These are phyloP conservation scores for Galaxias olidus DNA, from an alignment of 2,797 vertebrate genomes.

Conservation along the genomic window DNA sequence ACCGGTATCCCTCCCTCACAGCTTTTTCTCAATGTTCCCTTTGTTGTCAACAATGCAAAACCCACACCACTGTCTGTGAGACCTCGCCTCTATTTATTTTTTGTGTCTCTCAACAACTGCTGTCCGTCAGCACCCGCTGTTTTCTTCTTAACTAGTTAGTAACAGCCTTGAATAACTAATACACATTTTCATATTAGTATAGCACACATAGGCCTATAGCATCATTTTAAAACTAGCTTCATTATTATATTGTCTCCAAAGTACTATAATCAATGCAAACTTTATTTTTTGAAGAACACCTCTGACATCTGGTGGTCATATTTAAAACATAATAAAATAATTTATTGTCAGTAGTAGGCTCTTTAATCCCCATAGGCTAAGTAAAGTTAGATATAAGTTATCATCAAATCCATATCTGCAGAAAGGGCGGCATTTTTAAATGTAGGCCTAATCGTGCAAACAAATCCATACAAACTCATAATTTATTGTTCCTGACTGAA, in stretches of 20 bases:
- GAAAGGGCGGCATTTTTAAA: no score
- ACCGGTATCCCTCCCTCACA: no score
- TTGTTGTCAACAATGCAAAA: no score
- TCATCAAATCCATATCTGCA: constrained; percentile 16
- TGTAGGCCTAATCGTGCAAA: not conserved
- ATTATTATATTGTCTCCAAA: constrained; percentile 24
- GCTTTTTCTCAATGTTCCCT: no score
- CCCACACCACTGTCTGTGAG: no score
- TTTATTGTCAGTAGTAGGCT: no score
- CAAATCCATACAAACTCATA: not conserved
- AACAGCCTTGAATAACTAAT: no score
- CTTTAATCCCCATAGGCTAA: not conserved
- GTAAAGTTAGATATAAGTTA: constrained; percentile 15
- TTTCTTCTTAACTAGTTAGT: constrained; percentile 1
- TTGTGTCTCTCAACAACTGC: not conserved
- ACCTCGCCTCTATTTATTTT: not conserved
- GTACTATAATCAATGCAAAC: constrained; percentile 25
- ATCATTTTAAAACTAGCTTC: no score
- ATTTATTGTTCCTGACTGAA: not conserved
- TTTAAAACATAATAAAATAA: constrained; percentile 26
- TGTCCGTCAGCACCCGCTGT: not conserved
- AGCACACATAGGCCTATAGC: no score
- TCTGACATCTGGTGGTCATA: constrained; percentile 73
- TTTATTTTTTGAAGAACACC: constrained; percentile 65
- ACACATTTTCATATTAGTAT: no score